Evolutionary conservation across 2,888 invertebrate genomes (phyloP), one percentile per base, ranked within the genome.

Genomic region (Tortrix viridana): DNA sequence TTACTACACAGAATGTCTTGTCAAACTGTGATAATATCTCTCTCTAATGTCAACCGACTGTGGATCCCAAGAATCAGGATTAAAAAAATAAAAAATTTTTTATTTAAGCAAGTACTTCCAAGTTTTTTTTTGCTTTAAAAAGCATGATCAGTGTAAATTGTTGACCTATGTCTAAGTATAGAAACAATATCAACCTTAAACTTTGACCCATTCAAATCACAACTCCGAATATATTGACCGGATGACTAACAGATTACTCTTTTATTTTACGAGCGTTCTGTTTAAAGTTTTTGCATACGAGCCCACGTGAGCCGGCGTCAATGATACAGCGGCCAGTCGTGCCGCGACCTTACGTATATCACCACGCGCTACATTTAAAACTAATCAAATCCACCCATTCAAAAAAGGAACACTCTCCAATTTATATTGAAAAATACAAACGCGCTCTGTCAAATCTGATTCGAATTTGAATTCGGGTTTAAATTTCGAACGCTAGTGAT

Each of bases 261-360:
- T 68, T 71, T 75, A 75, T 75, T 85, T 85, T 84, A 74, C 72
- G 79, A 82, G 85, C 79, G 76, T 76, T 86, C 87, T 86, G 72
- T 76, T 81, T 83, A 79, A 82, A 83, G 79, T 88, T 85, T 88
- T 89, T 89, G 90, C 89, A 87, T 88, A 82, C 77, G 75, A 78
- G 78, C 82, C 80, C 88, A 89, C 89, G 88, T 89, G 88, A 86
- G 80, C 74, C 84, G 81, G 84, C 84, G 77, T 83, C 78, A 82
- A 82, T 84, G 86, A 84, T 84, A 88, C 77, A 81, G 75, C 81
- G 79, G 73, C 71, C 89, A 90, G 90, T 90, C 86, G 86, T 76
- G 71, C 69, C 80, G 85, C 88, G 85, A 84, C 89, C 88, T 88
- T 84, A 79, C 86, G 86, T 77, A 84, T 88, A 88, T 89, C 90